These are phyloP conservation scores for Karalla daura DNA, from an alignment of 2,797 vertebrate genomes.

Conservation along the genomic window DNA sequence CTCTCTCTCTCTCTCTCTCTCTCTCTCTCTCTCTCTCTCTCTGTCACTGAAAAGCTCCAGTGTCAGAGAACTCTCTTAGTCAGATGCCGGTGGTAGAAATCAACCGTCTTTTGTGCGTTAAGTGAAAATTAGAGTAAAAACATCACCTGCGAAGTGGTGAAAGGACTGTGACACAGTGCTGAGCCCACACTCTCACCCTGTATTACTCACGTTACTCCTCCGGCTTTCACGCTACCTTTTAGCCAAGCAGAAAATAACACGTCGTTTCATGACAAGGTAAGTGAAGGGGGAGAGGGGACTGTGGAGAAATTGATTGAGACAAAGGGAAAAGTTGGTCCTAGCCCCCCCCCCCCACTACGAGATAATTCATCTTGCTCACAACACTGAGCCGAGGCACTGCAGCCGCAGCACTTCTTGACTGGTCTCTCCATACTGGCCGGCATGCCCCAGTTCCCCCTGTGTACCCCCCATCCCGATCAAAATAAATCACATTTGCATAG, in stretches of 20 bases:
- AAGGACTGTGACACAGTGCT: constrained; percentile 2
- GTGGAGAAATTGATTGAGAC: constrained; percentile 26
- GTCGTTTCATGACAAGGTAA: constrained; percentile 26
- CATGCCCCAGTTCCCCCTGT: constrained; percentile 4
- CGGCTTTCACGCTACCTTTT: constrained; percentile 20
- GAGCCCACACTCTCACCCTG: neutral
- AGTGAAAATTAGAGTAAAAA: constrained; percentile 9
- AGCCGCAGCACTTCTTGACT: constrained; percentile 26
- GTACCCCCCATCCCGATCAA: constrained; percentile 12
- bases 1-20: too few relatives aligned
- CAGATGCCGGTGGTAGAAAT: neutral
- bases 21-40: neutral
- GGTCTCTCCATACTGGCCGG: constrained; percentile 3
- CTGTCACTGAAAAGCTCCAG: neutral
- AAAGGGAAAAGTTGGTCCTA: neutral
- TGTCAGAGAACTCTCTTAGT: neutral
- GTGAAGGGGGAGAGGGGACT: constrained; percentile 13
- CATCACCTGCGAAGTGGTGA: constrained; percentile 8
- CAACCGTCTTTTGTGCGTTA: neutral
- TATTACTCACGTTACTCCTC: constrained; percentile 1
- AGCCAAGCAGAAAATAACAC: constrained; percentile 39
- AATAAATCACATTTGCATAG: constrained; percentile 49
- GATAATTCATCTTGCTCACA: constrained; percentile 51
- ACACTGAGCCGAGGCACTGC: constrained; percentile 22
- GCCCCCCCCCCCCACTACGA: constrained; percentile 1